Conservation (phyloP, 2,797 vertebrate species). For the Nyctalus aviator region DNA sequence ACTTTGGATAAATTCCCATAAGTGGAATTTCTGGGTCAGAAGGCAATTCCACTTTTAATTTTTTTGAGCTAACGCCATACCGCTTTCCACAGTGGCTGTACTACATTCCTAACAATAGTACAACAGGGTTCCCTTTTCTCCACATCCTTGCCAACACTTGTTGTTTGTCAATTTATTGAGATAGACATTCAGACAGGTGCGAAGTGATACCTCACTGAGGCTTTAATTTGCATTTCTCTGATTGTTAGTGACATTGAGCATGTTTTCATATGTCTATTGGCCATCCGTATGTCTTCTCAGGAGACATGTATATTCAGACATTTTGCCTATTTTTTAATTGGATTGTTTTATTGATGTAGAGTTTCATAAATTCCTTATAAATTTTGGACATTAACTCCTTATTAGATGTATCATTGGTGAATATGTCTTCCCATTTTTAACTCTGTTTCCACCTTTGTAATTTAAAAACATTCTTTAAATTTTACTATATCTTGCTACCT, state of each 20-base stretch:
- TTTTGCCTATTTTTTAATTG: background rate
- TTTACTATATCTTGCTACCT: background rate
- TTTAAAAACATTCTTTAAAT: slow-evolving; percentile 43
- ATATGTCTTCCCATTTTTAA: background rate
- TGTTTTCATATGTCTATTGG: background rate
- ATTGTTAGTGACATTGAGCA: background rate
- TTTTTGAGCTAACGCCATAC: background rate
- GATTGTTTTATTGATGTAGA: background rate
- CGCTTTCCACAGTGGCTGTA: background rate
- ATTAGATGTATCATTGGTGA: background rate
- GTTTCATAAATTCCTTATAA: background rate
- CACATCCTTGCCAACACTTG: background rate
- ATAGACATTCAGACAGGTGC: background rate
- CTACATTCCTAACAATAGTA: background rate
- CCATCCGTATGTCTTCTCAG: background rate
- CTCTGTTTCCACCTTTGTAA: slow-evolving; percentile 31
- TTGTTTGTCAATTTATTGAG: background rate
- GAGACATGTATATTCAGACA: background rate
- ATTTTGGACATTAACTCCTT: background rate
- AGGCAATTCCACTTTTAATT: background rate
- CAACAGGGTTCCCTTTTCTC: background rate
- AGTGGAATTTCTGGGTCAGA: background rate
- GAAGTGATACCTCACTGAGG: background rate
- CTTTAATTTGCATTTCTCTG: background rate
- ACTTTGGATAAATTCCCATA: background rate